phyloP scores from a whole-genome alignment of 2,888 invertebrate genomes.

The Agriopis aurantiaria region DNA sequence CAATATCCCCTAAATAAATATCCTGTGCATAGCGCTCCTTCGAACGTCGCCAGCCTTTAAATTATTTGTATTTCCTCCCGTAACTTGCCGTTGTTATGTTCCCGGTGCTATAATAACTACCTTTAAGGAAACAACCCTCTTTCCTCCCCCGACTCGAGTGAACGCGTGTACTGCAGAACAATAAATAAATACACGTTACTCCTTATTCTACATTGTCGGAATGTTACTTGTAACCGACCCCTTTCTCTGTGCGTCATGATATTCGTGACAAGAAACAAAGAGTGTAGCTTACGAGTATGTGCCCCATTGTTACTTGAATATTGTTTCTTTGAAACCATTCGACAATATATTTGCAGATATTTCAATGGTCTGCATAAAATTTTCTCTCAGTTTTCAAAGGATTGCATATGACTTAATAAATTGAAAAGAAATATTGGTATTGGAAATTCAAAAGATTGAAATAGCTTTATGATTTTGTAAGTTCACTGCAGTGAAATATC shows the following conservation, averaged over 20 bases:
- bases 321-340: not conserved
- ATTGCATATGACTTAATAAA: slow-evolving; percentile 6
- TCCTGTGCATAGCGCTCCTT: slow-evolving; percentile 2
- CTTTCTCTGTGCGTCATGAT: slow-evolving; percentile 11
- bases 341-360: not conserved
- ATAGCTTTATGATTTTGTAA: slow-evolving; percentile 13
- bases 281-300: not conserved
- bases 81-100: slow-evolving; percentile 26
- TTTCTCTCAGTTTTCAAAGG: not conserved
- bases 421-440: slow-evolving; percentile 10
- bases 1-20: slow-evolving; percentile 12
- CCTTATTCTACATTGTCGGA: slow-evolving; percentile 3
- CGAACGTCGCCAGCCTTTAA: slow-evolving; percentile 12
- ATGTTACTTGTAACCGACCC: slow-evolving; percentile 17
- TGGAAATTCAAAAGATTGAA: slow-evolving; percentile 15
- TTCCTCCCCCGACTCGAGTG: not conserved
- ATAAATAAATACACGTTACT: slow-evolving; percentile 20
- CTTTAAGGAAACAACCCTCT: slow-evolving; percentile 20
- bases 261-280: slow-evolving; percentile 12
- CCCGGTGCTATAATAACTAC: slow-evolving; percentile 21
- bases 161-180: slow-evolving; percentile 14
- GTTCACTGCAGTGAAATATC: slow-evolving; percentile 16
- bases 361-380: not conserved
- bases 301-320: not conserved
- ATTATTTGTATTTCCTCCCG: slow-evolving; percentile 24